A percentile compares a stretch with the other conserved stretches of the same genome.
Conservation (phyloP, 2,113 vertebrate species). For the Chloropsis hardwickii region DNA sequence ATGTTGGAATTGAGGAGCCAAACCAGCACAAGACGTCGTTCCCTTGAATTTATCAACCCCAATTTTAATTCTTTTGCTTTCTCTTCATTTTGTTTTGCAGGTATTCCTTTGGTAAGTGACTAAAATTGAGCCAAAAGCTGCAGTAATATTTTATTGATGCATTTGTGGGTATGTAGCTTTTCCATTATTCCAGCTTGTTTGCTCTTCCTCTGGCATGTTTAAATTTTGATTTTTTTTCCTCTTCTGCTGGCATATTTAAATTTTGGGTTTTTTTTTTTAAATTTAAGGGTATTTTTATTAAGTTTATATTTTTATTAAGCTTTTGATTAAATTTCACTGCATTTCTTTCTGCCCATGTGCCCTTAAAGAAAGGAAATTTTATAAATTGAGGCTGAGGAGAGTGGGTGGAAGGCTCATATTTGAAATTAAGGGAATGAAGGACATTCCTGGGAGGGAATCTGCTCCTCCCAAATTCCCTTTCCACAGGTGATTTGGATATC, state of each 20-base stretch:
- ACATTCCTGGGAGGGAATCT: neutral
- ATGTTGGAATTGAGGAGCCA: neutral
- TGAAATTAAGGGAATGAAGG: neutral
- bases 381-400: neutral
- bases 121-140: conserved; percentile 11
- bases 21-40: accelerated
- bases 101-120: conserved; percentile 85
- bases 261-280: neutral
- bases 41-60: neutral
- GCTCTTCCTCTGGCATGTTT: neutral
- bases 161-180: conserved; percentile 65
- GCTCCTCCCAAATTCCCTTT: neutral
- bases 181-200: neutral
- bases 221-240: neutral
- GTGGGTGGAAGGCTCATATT: neutral
- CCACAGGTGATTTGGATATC: neutral
- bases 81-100: conserved; percentile 72
- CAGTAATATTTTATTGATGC: neutral
- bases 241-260: neutral
- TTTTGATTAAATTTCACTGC: neutral
- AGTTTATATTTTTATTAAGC: neutral
- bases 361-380: neutral
- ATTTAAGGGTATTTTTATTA: neutral
- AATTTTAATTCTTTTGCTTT: neutral
- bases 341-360: neutral